These are phyloP conservation scores for Gallinago solitaria DNA, from an alignment of 2,797 vertebrate species.

Conservation along the genomic window DNA sequence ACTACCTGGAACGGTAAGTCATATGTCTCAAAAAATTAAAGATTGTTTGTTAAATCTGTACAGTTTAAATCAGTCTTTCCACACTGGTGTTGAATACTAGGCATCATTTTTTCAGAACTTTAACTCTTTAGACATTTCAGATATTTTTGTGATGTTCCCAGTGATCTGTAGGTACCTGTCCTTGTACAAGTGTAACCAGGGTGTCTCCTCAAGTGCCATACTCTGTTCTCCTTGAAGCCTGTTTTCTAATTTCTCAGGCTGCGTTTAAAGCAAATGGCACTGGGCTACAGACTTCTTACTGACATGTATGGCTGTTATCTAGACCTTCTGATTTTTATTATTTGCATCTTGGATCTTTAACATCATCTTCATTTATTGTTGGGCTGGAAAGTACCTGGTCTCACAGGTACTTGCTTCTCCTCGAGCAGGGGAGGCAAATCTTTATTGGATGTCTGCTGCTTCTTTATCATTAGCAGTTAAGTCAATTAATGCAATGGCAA, in stretches of 20 bases:
- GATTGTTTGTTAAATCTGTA: fast-evolving
- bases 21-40: not conserved
- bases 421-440: fast-evolving
- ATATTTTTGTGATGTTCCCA: not conserved
- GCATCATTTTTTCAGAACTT: not conserved
- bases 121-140: not conserved
- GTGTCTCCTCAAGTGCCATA: not conserved
- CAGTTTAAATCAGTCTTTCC: not conserved
- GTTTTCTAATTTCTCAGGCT: not conserved
- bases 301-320: not conserved
- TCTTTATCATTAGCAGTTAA: not conserved
- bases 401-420: not conserved
- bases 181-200: not conserved
- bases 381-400: not conserved
- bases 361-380: not conserved
- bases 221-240: not conserved
- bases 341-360: not conserved
- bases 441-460: not conserved
- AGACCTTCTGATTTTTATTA: not conserved
- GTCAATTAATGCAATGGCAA: not conserved
- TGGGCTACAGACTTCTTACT: not conserved
- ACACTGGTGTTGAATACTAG: not conserved
- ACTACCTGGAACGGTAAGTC: not conserved
- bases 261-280: not conserved
- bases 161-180: not conserved